Base-by-base conservation (phyloP, 92 coral and sea anemone species). In the Phenganax stokvisi region DNA sequence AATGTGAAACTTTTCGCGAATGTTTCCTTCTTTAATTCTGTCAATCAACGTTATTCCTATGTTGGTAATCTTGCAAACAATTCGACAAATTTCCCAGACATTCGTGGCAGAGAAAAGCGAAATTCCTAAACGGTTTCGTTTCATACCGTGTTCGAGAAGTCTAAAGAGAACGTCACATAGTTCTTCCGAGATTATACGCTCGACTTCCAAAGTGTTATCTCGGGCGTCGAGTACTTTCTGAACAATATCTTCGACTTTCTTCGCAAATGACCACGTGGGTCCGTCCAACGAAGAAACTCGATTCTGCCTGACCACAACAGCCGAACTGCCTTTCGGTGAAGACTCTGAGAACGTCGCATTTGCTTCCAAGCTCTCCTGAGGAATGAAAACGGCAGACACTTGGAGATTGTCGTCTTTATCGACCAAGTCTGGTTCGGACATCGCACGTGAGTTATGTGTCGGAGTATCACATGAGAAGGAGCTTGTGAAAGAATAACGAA, bases 131-230 rank as follows among this genome's bases (percentile, higher is more conserved):
- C 56, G 27, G 80, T 10, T 76, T 76, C 31, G 58, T 69, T 76
- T 76, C 25, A 57, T 20, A 15, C 69, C 81, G 16, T 59, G 28
- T 9, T 76, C 81, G n/a, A 76, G 69, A 4, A 76, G n/a, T n/a
- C 16, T 55, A 6, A 54, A 57, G 8, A 76, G 30, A 31, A 64
- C 25, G 28, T 61, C 53, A 44, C 69, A 58, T n/a, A 76, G 61
- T 8, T 76, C 81, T 13, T 76, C 31, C 3, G 27, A 37, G 8
- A 76, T 76, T 10, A 76, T 13, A 57, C n/a, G 25, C 10, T 76
- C 56, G 20, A 59, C 70, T 58, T 58, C 10, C 1, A 6, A 2
- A 8, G 27, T 31, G 56, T 59, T 25, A 5, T 58, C 12, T 76
- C 60, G 28, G 53, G n/a, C 81, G 1, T n/a, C 53, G n/a, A 76